Evolutionary conservation across 2,888 invertebrate species (phyloP).

Genomic region (Tolmerus cingulatus): DNA sequence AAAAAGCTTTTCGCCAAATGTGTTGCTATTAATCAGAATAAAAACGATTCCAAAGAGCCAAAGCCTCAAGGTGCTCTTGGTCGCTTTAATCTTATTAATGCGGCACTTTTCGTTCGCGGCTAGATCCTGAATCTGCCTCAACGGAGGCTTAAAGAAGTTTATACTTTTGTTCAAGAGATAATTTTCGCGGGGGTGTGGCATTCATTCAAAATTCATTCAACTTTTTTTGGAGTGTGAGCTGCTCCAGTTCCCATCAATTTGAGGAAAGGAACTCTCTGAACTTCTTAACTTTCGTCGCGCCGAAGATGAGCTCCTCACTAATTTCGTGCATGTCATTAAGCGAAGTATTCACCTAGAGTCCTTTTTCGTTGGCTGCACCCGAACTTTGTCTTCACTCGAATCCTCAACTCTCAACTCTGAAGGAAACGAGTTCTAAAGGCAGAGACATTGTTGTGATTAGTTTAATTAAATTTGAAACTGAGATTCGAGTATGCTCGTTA

Average conservation of each 20-base stretch:
- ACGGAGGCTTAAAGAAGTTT: background rate
- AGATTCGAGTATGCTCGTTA: background rate
- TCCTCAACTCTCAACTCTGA: background rate
- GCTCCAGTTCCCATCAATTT: background rate
- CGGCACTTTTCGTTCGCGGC: background rate
- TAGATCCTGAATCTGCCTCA: background rate
- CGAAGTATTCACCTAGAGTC: background rate
- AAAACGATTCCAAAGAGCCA: background rate
- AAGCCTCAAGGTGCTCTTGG: background rate
- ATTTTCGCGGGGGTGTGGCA: background rate
- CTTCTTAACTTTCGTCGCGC: background rate
- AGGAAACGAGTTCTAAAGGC: background rate
- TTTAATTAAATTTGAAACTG: background rate
- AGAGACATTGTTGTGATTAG: background rate
- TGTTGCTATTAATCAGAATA: background rate
- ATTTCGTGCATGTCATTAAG: background rate
- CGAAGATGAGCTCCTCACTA: background rate
- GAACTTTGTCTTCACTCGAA: background rate
- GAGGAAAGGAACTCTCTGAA: background rate
- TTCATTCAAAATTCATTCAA: background rate
- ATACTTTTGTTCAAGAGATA: background rate
- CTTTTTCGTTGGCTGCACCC: background rate
- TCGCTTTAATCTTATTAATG: background rate
- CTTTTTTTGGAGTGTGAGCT: background rate
- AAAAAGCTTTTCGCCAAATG: background rate